Evolutionary conservation across 2,797 vertebrate genomes (phyloP), one percentile per base, ranked within the genome.

Genomic region (Sebastes matsubarae): DNA sequence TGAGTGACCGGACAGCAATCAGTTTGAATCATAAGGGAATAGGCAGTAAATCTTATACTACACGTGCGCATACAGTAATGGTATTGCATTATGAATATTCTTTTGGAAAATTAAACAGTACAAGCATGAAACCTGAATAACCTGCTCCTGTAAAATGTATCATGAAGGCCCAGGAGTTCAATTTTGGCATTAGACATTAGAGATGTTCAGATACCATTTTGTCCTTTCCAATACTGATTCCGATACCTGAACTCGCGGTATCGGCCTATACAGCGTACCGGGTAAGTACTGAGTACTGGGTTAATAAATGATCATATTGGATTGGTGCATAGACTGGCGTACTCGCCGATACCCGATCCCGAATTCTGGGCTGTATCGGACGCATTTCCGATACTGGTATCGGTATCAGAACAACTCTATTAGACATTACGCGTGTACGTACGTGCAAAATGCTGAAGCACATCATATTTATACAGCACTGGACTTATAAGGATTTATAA

Each of bases 221-320:
- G 18, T 50, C 46, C 18, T 50, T 50, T 3, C 46, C 46, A 18
- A 20, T 50, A 50, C 46, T 4, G 46, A 50, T 50, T 50, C 46
- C 46, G 0, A 50, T 46, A 46, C 42, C 42, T 18, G 42, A 18
- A 46, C 42, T 46, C 16, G 0, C 7, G 42, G 42, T 46, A 46
- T 18, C 3, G 0, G 16, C 6, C 0, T 18, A 1, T 2, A 46
- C 42, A 46, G 38, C 0, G 14, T 42, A 42, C 38, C 5, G 0
- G 0, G 38, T 42, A 16, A 42, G 38, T 42, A 42, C 38, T 42
- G 38, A 42, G 38, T 42, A 42, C 38, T 50, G 46, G 46, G 46
- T 1, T 50, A 2, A 50, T 50, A 50, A 50, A 50, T 50, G 0
- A 50, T 50, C 16, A 18, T 50, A 50, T 4, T 18, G 14, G 18